A percentile compares a stretch with the other conserved stretches of the same genome.
Evolutionary conservation across 2,797 vertebrate genomes (phyloP).

Genomic region (Euphonia xanthogaster): DNA sequence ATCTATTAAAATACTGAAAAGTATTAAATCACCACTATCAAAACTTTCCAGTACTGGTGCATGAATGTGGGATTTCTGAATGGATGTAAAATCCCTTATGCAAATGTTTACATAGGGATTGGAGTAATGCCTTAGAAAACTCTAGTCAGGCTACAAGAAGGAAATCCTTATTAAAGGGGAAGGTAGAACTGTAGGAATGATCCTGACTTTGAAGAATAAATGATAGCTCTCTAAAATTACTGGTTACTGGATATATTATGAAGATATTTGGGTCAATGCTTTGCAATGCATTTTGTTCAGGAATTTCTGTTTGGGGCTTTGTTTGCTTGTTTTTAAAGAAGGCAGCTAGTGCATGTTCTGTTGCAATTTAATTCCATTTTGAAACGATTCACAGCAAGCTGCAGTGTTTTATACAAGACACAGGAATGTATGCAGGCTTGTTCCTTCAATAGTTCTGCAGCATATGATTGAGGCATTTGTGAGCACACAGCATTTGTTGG

Average conservation of each 20-base stretch:
- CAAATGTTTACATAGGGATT: not conserved
- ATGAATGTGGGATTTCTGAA: not conserved
- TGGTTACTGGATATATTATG: not conserved
- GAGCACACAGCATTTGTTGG: not conserved
- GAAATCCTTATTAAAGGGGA: not conserved
- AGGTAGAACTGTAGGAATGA: not conserved
- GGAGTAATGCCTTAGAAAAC: not conserved
- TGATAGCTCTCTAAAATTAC: not conserved
- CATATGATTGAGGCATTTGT: not conserved
- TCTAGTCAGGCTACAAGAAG: not conserved
- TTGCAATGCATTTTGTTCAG: not conserved
- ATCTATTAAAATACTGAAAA: not conserved
- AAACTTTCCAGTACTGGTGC: not conserved
- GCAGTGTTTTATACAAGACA: not conserved
- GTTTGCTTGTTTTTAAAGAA: not conserved
- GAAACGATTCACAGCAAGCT: not conserved
- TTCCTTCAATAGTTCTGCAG: not conserved
- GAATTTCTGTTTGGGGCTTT: not conserved
- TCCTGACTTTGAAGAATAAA: not conserved
- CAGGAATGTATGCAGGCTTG: not conserved
- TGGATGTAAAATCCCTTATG: not conserved
- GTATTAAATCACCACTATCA: not conserved
- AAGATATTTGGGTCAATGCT: not conserved
- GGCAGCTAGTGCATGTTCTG: not conserved
- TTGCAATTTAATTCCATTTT: not conserved